Evolutionary conservation across 2,888 invertebrate genomes (phyloP).

Genomic region (Noctua janthe): DNA sequence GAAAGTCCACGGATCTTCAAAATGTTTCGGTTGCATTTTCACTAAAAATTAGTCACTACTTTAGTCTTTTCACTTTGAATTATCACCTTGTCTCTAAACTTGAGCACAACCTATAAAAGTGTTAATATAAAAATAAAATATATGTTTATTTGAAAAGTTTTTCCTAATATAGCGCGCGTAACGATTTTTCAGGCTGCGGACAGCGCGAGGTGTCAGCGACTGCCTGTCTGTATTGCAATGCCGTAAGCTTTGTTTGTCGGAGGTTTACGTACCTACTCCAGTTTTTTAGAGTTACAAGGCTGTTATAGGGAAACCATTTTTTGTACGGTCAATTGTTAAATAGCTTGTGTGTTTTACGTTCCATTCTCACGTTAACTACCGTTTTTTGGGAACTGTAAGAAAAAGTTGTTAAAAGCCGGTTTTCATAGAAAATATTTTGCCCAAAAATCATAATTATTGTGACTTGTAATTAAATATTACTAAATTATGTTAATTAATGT

Average conservation of each 20-base stretch:
- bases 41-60: conserved; percentile 43
- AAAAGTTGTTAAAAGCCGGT: conserved; percentile 22
- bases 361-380: conserved; percentile 40
- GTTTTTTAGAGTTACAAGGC: conserved; percentile 84
- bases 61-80: conserved; percentile 12
- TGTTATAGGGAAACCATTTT: conserved; percentile 75
- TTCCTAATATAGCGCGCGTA: neutral
- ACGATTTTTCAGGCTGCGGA: conserved; percentile 79
- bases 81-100: neutral
- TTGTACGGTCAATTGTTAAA: conserved; percentile 71
- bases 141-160: conserved; percentile 10
- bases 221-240: conserved; percentile 72
- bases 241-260: conserved; percentile 82
- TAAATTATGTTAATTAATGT: neutral
- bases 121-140: neutral
- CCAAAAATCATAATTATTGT: neutral
- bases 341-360: conserved; percentile 40
- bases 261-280: conserved; percentile 82
- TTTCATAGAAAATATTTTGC: conserved; percentile 19
- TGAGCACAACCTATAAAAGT: neutral
- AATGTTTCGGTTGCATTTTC: conserved; percentile 74
- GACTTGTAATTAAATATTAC: neutral
- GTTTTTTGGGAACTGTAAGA: conserved; percentile 17
- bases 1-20: conserved; percentile 84
- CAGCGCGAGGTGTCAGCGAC: conserved; percentile 74